Evolutionary conservation across 2,888 invertebrate genomes (phyloP).

Genomic region (Romanomermis culicivorax): DNA sequence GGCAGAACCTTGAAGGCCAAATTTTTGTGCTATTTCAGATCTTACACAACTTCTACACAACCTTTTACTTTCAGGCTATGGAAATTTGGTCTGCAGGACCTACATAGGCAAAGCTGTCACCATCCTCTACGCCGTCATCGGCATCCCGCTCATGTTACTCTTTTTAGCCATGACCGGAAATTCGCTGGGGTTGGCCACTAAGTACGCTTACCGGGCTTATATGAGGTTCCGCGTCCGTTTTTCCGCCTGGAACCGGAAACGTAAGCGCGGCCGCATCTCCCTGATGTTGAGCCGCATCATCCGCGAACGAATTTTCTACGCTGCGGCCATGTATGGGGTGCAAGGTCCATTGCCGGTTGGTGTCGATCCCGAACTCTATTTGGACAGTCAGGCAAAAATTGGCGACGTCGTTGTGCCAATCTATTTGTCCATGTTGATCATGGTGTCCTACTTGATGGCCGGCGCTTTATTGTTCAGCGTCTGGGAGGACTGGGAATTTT

Average conservation of each 20-base stretch:
- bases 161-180: constrained; percentile 51
- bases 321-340: constrained; percentile 1
- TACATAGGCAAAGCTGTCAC: constrained; percentile 6
- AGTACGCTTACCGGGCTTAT: constrained; percentile 1
- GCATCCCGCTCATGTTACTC: constrained; percentile 50
- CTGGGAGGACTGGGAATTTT: constrained; percentile 77
- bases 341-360: background rate
- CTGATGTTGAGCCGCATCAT: background rate
- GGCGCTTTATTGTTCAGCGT: constrained; percentile 71
- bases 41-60: too few relatives aligned
- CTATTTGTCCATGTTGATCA: constrained; percentile 60
- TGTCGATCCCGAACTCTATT: background rate
- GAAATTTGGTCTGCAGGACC: constrained; percentile 6
- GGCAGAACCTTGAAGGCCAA: too few relatives aligned
- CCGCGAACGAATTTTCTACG: background rate
- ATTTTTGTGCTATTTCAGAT: too few relatives aligned
- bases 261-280: background rate
- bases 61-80: constrained; percentile 9
- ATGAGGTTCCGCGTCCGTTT: background rate
- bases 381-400: background rate
- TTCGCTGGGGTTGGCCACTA: background rate
- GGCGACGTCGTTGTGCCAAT: constrained; percentile 46
- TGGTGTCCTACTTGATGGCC: constrained; percentile 64
- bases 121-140: constrained; percentile 8
- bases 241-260: background rate